Evolutionary conservation across 2,113 vertebrate genomes (phyloP).

Genomic region (Dasyornis broadbenti): DNA sequence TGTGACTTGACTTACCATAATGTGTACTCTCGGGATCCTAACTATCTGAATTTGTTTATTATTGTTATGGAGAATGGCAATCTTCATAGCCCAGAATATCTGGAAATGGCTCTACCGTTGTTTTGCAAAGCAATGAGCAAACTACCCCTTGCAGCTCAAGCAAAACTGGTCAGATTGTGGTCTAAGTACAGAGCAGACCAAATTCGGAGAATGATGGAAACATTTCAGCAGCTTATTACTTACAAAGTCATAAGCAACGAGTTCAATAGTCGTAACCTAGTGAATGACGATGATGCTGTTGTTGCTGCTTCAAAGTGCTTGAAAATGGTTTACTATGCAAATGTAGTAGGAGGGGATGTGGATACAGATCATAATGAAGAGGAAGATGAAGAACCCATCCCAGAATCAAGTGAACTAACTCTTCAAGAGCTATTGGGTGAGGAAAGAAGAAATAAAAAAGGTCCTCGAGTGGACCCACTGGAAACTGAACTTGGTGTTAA

Average conservation of each 20-base stretch:
- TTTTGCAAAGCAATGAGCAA: conserved; percentile 99
- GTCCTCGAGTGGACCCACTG: conserved; percentile 87
- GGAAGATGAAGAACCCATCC: conserved; percentile 89
- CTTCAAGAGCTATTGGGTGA: conserved; percentile 95
- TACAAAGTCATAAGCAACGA: conserved; percentile 97
- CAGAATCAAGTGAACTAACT: conserved; percentile 88
- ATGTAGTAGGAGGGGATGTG: conserved; percentile 88
- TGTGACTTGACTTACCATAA: conserved; percentile 97
- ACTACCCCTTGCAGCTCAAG: conserved; percentile 87
- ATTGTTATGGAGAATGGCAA: conserved; percentile 97
- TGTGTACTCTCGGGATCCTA: conserved; percentile 89
- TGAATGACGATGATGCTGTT: conserved; percentile 94
- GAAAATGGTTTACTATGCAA: conserved; percentile 97
- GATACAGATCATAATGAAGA: conserved; percentile 91
- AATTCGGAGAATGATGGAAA: conserved; percentile 93
- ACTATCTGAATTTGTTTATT: conserved; percentile 96
- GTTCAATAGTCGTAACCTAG: conserved; percentile 87
- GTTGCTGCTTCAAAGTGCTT: conserved; percentile 95
- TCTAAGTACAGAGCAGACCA: conserved; percentile 83
- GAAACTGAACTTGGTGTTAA: conserved; percentile 92
- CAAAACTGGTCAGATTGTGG: conserved; percentile 89
- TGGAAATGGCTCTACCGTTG: conserved; percentile 91
- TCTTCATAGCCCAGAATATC: conserved; percentile 97
- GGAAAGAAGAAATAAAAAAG: conserved; percentile 91
- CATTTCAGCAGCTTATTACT: conserved; percentile 98